Evolutionary conservation across 2,113 vertebrate genomes (phyloP).

Genomic region (Polyodon spathula): DNA sequence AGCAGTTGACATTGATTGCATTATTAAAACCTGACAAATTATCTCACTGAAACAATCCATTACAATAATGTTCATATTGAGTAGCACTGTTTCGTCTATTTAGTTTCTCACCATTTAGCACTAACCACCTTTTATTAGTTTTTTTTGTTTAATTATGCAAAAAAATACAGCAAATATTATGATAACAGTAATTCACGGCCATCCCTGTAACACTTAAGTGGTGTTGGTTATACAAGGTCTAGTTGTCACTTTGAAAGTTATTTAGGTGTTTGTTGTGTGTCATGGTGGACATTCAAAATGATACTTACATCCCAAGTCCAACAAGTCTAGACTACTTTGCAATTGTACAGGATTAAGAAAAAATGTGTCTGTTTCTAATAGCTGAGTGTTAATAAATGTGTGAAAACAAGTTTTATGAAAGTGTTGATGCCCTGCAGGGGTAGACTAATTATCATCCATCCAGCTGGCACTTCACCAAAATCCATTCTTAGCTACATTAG

Average conservation of each 20-base stretch:
- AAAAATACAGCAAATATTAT: conserved; percentile 60
- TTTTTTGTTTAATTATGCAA: conserved; percentile 64
- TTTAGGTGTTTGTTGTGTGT: conserved; percentile 42
- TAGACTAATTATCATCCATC: conserved; percentile 63
- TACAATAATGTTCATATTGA: neutral
- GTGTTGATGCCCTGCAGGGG: conserved; percentile 67
- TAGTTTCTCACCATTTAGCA: neutral
- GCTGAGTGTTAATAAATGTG: conserved; percentile 67
- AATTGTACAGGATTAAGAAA: conserved; percentile 49
- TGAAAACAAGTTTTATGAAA: conserved; percentile 69
- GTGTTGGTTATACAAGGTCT: conserved; percentile 52
- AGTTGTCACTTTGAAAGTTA: conserved; percentile 34
- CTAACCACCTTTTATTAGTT: neutral
- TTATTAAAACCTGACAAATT: too few species aligned
- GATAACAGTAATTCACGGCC: conserved; percentile 68
- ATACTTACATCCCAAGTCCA: conserved; percentile 42
- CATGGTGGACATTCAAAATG: conserved; percentile 42
- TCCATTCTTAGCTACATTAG: conserved; percentile 59
- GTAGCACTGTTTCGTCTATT: neutral
- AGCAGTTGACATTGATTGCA: too few species aligned
- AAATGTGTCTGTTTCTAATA: conserved; percentile 70
- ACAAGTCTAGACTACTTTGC: conserved; percentile 40
- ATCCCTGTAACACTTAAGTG: conserved; percentile 50
- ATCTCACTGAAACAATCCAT: neutral
- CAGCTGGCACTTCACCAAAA: conserved; percentile 65